Percentiles rank a stretch among this genome's conserved stretches.
Conservation (phyloP, 1,140 invertebrate genomes). For the Ylistrum balloti region DNA sequence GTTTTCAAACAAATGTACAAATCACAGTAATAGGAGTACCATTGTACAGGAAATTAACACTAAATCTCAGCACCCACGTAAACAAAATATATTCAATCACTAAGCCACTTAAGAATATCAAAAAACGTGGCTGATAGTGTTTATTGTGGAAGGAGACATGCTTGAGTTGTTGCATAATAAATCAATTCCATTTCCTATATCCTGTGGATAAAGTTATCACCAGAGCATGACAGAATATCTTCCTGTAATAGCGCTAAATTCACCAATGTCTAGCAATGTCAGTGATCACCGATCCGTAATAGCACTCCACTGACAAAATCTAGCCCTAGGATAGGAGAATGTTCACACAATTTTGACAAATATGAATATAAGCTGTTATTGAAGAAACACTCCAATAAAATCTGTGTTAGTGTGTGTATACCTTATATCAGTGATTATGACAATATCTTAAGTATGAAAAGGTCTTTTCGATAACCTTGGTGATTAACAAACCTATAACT, state of each 20-base stretch:
- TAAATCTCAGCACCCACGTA: background rate
- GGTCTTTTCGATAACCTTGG: too few species aligned
- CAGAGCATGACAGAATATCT: background rate
- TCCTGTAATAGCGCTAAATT: background rate
- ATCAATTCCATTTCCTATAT: conserved; percentile 29
- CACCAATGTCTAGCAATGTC: background rate
- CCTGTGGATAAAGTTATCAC: background rate
- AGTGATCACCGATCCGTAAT: background rate
- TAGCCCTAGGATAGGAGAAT: conserved; percentile 13
- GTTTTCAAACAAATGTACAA: too few species aligned
- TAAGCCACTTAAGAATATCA: background rate
- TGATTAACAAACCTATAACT: too few species aligned
- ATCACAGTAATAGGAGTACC: too few species aligned
- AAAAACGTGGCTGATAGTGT: background rate
- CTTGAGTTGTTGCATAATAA: background rate
- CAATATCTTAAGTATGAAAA: too few species aligned
- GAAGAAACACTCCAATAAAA: background rate
- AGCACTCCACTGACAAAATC: conserved; percentile 21
- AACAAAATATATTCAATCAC: background rate
- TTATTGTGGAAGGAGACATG: conserved; percentile 3
- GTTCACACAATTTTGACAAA: conserved; percentile 12
- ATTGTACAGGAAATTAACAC: too few species aligned
- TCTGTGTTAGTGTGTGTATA: background rate
- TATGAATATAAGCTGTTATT: background rate
- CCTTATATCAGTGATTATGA: too few species aligned